phyloP scores from a whole-genome alignment of 2,888 invertebrate species.

The Cyrtodaria siliqua region DNA sequence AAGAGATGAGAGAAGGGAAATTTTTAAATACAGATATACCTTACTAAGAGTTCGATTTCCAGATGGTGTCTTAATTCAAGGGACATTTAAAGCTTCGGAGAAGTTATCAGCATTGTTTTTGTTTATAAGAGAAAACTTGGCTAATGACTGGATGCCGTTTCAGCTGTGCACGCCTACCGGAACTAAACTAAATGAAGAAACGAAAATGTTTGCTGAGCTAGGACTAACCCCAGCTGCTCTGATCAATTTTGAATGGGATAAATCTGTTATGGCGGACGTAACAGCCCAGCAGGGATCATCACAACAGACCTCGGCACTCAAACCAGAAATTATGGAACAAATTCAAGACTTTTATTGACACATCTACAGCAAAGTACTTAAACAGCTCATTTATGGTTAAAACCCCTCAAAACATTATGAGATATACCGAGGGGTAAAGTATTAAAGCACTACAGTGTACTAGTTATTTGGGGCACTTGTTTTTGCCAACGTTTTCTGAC shows the following conservation, averaged over 20 bases:
- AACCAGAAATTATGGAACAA: constrained; percentile 91
- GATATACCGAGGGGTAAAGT: no score
- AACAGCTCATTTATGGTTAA: no score
- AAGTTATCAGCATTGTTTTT: constrained; percentile 91
- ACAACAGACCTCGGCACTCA: constrained; percentile 88
- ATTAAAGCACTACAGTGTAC: no score
- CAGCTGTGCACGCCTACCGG: constrained; percentile 90
- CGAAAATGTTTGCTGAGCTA: constrained; percentile 91
- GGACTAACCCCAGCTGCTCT: constrained; percentile 94
- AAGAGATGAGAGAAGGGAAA: constrained; percentile 93
- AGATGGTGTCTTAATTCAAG: constrained; percentile 89
- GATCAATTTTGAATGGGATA: constrained; percentile 91
- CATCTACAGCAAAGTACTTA: no score
- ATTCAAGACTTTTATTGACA: constrained; percentile 51
- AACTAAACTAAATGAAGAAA: constrained; percentile 90
- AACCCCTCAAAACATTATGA: no score
- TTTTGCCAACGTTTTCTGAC: no score
- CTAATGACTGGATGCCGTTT: constrained; percentile 90
- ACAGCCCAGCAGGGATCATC: constrained; percentile 76
- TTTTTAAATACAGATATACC: constrained; percentile 91
- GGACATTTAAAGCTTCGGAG: constrained; percentile 95
- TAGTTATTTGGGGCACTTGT: no score
- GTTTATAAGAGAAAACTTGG: constrained; percentile 93
- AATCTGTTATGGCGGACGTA: constrained; percentile 76
- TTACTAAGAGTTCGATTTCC: constrained; percentile 95